Conservation (phyloP, 2,113 vertebrate species). For the Caranx ignobilis region DNA sequence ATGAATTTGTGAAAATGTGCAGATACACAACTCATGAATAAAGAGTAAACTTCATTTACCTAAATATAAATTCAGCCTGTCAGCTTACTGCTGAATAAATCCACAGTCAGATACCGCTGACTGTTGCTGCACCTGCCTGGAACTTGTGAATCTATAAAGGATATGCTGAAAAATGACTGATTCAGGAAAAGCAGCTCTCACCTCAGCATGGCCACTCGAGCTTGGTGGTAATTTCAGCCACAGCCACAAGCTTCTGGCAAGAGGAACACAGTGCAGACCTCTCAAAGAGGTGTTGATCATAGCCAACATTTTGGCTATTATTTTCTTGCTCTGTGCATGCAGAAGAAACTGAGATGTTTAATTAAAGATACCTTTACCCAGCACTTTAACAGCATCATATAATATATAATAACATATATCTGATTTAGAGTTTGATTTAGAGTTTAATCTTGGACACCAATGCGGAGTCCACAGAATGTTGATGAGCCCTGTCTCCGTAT, state of each 20-base stretch:
- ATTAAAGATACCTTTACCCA: too few species aligned
- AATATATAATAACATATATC: not conserved
- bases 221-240: slow-evolving; percentile 11
- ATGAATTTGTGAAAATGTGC: slow-evolving; percentile 17
- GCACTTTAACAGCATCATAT: not conserved
- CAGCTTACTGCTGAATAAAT: slow-evolving; percentile 6
- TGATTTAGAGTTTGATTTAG: not conserved
- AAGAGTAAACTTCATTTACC: not conserved
- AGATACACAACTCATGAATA: not conserved
- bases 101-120: not conserved
- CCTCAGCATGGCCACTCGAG: not conserved
- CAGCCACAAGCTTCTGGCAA: slow-evolving; percentile 19
- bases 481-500: slow-evolving; percentile 15
- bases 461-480: not conserved
- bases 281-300: not conserved
- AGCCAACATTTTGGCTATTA: too few species aligned
- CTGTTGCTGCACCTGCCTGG: not conserved
- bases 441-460: not conserved
- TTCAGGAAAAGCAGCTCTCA: not conserved
- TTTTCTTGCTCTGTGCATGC: too few species aligned
- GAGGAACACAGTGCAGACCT: not conserved
- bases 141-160: not conserved
- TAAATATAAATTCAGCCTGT: not conserved
- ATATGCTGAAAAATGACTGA: not conserved
- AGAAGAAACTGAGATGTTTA: too few species aligned